These are phyloP conservation scores for Andrena dorsata DNA, from an alignment of 2,888 invertebrate genomes.

Conservation along the genomic window DNA sequence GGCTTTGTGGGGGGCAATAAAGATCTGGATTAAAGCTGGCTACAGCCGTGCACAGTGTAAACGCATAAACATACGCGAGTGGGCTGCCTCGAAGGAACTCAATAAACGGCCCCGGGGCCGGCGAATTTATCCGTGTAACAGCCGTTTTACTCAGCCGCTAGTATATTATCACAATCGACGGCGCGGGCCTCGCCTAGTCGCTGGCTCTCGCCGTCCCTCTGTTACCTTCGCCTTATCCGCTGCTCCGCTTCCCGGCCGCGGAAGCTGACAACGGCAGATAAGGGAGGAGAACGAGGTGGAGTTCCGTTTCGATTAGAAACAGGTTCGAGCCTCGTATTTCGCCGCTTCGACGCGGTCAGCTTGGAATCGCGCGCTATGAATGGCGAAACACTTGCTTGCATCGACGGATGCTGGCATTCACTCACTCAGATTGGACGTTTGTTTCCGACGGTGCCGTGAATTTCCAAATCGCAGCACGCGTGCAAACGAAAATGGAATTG, in stretches of 20 bases:
- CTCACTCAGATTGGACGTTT: no score
- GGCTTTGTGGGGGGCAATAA: constrained; percentile 65
- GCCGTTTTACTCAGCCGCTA: constrained; percentile 59
- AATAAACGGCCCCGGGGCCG: constrained; percentile 61
- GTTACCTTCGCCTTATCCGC: constrained; percentile 32
- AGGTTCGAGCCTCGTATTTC: constrained; percentile 54
- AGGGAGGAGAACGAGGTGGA: constrained; percentile 26
- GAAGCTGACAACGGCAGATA: constrained; percentile 50
- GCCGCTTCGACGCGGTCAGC: constrained; percentile 5
- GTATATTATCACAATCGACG: constrained; percentile 67
- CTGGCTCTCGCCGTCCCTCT: not conserved
- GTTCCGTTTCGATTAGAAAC: constrained; percentile 54
- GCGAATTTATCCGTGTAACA: constrained; percentile 74
- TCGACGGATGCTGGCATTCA: no score
- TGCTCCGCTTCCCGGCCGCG: constrained; percentile 19
- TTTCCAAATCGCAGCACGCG: no score
- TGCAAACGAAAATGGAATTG: no score
- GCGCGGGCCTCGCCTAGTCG: constrained; percentile 17
- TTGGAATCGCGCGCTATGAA: not conserved
- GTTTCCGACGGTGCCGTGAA: no score
- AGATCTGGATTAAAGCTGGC: constrained; percentile 72
- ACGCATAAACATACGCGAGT: constrained; percentile 56
- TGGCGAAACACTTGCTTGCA: no score
- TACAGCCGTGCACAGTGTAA: constrained; percentile 29
- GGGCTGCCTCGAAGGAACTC: constrained; percentile 46